These are phyloP conservation scores for Metacarcinus magister DNA, from an alignment of 2,888 invertebrate species.

Conservation along the genomic window DNA sequence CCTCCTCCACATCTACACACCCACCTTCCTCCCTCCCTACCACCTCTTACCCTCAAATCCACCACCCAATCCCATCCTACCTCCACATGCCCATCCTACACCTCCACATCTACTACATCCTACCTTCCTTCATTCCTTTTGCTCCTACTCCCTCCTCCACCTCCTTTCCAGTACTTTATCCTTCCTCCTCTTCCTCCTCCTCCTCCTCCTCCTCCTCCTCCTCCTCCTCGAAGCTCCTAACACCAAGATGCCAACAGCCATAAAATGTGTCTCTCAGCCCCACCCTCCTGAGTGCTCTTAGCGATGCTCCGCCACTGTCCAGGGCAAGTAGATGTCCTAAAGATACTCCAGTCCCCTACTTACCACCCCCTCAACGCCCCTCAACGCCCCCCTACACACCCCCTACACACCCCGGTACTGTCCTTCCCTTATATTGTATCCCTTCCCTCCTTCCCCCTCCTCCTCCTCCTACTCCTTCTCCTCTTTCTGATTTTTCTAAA, in stretches of 20 bases:
- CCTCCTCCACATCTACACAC: neutral
- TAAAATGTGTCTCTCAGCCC: neutral
- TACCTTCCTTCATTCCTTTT: neutral
- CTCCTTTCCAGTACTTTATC: neutral
- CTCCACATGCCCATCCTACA: neutral
- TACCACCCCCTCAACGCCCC: neutral
- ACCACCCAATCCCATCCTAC: too few species aligned
- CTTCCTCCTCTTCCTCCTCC: neutral
- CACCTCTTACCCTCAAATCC: neutral
- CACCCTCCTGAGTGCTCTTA: conserved; percentile 14
- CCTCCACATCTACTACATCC: neutral
- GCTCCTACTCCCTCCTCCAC: neutral
- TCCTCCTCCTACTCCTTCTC: neutral
- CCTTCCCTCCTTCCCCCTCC: neutral
- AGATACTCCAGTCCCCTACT: neutral
- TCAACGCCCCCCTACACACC: neutral
- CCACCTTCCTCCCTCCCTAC: neutral
- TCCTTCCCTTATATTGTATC: too few species aligned
- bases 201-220: neutral
- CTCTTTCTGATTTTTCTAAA: neutral
- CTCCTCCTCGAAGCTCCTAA: neutral
- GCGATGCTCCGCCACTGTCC: neutral
- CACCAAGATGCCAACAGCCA: neutral
- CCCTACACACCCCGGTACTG: neutral
- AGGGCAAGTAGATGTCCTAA: neutral